phyloP scores from a whole-genome alignment of 2,797 vertebrate species.

The Sebastolobus alascanus region DNA sequence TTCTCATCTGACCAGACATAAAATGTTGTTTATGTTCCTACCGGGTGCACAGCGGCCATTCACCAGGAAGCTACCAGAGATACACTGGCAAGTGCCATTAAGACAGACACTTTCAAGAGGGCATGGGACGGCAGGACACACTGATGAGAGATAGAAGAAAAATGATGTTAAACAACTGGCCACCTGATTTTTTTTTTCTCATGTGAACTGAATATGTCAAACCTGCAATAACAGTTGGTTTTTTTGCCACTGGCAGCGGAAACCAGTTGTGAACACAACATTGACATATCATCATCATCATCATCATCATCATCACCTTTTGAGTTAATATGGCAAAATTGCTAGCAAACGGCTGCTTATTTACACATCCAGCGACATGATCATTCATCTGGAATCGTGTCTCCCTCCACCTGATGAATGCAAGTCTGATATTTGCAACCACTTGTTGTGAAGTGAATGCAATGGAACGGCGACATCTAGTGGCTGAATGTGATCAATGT shows the following conservation, averaged over 20 bases:
- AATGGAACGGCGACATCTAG: too few species aligned
- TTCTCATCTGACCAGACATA: not conserved
- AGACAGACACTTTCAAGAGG: constrained; percentile 75
- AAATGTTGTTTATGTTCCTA: constrained; percentile 43
- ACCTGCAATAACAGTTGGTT: not conserved
- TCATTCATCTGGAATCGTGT: not conserved
- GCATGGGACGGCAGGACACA: constrained; percentile 73
- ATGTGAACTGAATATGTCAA: not conserved
- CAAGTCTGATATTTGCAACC: not conserved
- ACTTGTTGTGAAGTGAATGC: too few species aligned
- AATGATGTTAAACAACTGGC: not conserved
- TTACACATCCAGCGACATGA: not conserved
- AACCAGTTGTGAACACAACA: not conserved
- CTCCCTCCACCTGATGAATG: not conserved
- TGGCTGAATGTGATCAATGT: too few species aligned
- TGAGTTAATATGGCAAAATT: not conserved
- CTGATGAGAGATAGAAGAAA: constrained; percentile 33
- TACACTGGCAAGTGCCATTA: constrained; percentile 78
- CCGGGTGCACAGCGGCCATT: constrained; percentile 68
- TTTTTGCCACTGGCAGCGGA: not conserved
- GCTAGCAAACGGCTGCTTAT: not conserved
- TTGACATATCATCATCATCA: too few species aligned
- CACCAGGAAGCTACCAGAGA: constrained; percentile 70
- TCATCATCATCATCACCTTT: not conserved
- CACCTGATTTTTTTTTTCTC: not conserved